phyloP scores from a whole-genome alignment of 2,888 invertebrate species.

The Apoda limacodes region DNA sequence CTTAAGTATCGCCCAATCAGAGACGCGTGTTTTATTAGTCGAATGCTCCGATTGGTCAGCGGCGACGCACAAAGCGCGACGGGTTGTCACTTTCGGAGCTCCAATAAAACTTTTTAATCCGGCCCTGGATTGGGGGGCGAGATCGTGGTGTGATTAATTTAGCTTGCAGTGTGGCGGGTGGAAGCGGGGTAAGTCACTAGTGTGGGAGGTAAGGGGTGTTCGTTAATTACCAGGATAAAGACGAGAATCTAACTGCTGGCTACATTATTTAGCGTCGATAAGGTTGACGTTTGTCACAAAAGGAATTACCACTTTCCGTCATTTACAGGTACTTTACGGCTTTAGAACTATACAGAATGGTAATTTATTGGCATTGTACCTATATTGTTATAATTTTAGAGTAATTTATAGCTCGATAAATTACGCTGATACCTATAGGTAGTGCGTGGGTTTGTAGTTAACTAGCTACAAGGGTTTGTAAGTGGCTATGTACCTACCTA shows the following conservation, averaged over 20 bases:
- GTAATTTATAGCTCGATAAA: too few relatives aligned
- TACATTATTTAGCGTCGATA: slow-evolving; percentile 65
- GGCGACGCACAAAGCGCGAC: slow-evolving; percentile 35
- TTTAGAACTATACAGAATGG: too few relatives aligned
- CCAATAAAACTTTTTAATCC: slow-evolving; percentile 70
- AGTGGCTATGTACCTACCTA: too few relatives aligned
- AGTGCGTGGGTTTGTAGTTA: too few relatives aligned
- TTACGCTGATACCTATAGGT: too few relatives aligned
- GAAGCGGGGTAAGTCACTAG: slow-evolving; percentile 20
- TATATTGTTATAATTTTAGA: too few relatives aligned
- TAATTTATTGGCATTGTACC: too few relatives aligned
- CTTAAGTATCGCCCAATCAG: slow-evolving; percentile 35
- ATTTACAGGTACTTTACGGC: too few relatives aligned
- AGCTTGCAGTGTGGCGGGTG: slow-evolving; percentile 38
- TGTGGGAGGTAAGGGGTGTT: slow-evolving; percentile 23
- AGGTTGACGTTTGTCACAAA: slow-evolving; percentile 59
- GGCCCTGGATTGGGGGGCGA: slow-evolving; percentile 60
- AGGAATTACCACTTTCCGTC: slow-evolving; percentile 59
- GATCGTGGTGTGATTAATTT: slow-evolving; percentile 69
- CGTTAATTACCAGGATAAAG: slow-evolving; percentile 67
- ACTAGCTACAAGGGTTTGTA: too few relatives aligned
- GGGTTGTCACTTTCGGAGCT: slow-evolving; percentile 52
- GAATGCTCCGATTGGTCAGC: slow-evolving; percentile 35
- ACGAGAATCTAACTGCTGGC: slow-evolving; percentile 62
- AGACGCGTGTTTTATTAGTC: slow-evolving; percentile 24